Evolutionary conservation across 2,113 vertebrate genomes (phyloP).

Genomic region (Danionella cerebrum): DNA sequence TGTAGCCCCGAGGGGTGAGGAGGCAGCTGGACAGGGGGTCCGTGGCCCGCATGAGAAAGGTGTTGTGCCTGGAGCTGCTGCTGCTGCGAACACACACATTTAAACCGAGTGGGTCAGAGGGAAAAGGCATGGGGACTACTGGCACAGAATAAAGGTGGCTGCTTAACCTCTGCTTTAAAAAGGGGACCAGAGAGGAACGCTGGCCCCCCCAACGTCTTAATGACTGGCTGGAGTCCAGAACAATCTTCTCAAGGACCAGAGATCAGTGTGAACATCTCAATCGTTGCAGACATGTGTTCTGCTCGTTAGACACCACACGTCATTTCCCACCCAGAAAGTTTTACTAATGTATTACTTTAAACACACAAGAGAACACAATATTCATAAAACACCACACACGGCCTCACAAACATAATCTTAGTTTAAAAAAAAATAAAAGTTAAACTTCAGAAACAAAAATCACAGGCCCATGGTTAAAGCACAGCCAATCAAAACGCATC

Average conservation of each 20-base stretch:
- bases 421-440: too few species aligned
- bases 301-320: background rate
- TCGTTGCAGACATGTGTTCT: background rate
- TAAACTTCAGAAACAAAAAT: background rate
- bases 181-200: background rate
- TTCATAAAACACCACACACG: too few species aligned
- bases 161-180: background rate
- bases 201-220: constrained; percentile 16
- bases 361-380: too few species aligned
- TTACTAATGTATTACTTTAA: too few species aligned
- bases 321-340: too few species aligned
- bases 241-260: background rate
- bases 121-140: constrained; percentile 40
- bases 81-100: constrained; percentile 70
- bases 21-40: constrained; percentile 85
- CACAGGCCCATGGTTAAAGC: background rate
- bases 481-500: constrained; percentile 40
- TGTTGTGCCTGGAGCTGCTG: constrained; percentile 97
- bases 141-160: background rate
- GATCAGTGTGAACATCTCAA: background rate
- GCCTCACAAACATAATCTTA: too few species aligned
- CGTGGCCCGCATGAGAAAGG: constrained; percentile 89
- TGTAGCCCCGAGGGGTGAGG: constrained; percentile 88
- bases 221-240: background rate
- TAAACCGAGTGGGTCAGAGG: constrained; percentile 64